Evolutionary conservation across 2,888 invertebrate species (phyloP).

Genomic region (Hirtodrosophila confusa): DNA sequence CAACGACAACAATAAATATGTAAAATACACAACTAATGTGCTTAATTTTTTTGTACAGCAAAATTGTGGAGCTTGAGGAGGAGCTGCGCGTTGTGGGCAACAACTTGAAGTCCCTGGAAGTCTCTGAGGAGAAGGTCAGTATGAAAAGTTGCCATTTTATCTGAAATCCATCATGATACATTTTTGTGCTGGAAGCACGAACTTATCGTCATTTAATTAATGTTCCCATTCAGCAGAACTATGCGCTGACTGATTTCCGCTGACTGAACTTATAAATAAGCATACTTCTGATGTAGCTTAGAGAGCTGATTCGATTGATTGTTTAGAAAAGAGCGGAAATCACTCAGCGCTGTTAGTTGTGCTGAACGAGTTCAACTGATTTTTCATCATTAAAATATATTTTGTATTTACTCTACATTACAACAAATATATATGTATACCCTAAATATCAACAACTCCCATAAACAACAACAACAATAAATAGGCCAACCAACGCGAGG

Average conservation of each 20-base stretch:
- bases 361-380: neutral
- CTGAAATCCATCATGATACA: neutral
- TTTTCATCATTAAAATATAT: slow-evolving; percentile 18
- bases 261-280: too few species aligned
- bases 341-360: too few species aligned
- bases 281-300: too few species aligned
- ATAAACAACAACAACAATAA: slow-evolving; percentile 73
- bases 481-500: slow-evolving; percentile 99
- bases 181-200: slow-evolving; percentile 6
- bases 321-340: too few species aligned
- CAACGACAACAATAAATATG: slow-evolving; percentile 5
- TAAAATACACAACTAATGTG: slow-evolving; percentile 26
- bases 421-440: slow-evolving; percentile 27
- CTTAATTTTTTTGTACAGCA: slow-evolving; percentile 86
- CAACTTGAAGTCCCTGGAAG: slow-evolving; percentile 99
- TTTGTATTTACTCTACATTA: slow-evolving; percentile 34
- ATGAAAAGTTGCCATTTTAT: slow-evolving; percentile 42
- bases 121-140: slow-evolving; percentile 99
- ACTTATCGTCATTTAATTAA: slow-evolving; percentile 2
- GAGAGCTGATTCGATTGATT: too few species aligned
- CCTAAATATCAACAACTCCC: slow-evolving; percentile 34
- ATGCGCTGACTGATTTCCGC: too few species aligned
- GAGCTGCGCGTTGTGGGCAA: slow-evolving; percentile 99
- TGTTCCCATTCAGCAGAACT: too few species aligned
- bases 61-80: slow-evolving; percentile 99